phyloP scores from a whole-genome alignment of 2,113 vertebrate genomes.

The Lanius ludovicianus region DNA sequence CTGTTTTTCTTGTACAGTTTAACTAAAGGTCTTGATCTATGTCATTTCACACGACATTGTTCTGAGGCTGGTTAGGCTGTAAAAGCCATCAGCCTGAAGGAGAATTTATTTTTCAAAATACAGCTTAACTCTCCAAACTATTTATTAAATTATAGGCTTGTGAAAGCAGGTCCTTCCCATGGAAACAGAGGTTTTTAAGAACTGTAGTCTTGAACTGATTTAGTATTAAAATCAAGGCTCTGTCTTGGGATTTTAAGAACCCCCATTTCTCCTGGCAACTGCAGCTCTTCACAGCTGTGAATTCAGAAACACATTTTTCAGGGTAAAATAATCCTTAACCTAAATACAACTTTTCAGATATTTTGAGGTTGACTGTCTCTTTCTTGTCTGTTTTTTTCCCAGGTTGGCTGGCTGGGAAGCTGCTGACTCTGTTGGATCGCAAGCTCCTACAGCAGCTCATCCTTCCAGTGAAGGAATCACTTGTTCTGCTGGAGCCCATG shows the following conservation, averaged over 20 bases:
- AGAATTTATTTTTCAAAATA: slow-evolving; percentile 31
- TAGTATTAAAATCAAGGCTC: neutral
- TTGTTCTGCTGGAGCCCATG: neutral
- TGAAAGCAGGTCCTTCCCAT: neutral
- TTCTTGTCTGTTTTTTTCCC: neutral
- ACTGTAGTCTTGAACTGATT: neutral
- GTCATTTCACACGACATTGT: neutral
- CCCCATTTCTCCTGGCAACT: neutral
- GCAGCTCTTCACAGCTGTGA: neutral
- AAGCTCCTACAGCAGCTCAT: neutral
- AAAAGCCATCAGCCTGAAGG: slow-evolving; percentile 1
- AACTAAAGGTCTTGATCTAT: slow-evolving; percentile 11
- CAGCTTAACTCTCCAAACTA: slow-evolving; percentile 6
- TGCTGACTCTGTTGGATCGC: accelerated
- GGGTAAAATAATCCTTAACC: neutral
- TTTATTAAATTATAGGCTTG: slow-evolving; percentile 35
- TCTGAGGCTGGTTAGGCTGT: neutral
- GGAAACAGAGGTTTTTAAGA: neutral
- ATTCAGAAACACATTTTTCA: neutral
- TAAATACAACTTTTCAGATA: neutral
- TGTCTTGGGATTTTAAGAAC: neutral
- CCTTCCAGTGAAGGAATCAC: neutral
- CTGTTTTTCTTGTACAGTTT: slow-evolving; percentile 27
- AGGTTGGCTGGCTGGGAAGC: neutral
- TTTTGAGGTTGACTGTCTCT: neutral